phyloP scores from a whole-genome alignment of 2,888 invertebrate genomes.

The Cephalotes varians region DNA sequence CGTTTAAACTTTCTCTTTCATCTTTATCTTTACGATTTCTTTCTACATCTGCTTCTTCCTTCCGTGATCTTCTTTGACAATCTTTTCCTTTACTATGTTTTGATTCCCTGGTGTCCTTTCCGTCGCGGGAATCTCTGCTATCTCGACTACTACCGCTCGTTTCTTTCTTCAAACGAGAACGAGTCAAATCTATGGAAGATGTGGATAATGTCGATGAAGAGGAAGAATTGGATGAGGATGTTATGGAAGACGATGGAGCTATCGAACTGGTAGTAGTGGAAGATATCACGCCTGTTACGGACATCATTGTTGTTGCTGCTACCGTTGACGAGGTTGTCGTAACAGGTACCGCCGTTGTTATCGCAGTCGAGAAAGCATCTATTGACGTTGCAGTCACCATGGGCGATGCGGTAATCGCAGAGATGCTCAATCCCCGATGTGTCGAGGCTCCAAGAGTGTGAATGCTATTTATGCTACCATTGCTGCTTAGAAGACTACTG shows the following conservation, averaged over 20 bases:
- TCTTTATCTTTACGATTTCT: conserved; percentile 79
- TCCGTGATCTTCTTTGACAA: conserved; percentile 80
- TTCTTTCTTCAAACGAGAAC: conserved; percentile 79
- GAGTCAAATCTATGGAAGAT: conserved; percentile 73
- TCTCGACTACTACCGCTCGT: conserved; percentile 74
- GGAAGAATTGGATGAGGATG: conserved; percentile 69
- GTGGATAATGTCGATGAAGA: conserved; percentile 72
- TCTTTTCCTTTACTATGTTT: conserved; percentile 83
- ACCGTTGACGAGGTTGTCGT: conserved; percentile 69
- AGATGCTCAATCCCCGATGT: conserved; percentile 67
- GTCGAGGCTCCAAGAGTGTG: conserved; percentile 75
- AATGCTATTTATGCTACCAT: conserved; percentile 71
- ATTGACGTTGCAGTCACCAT: conserved; percentile 53
- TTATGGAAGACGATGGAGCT: conserved; percentile 69
- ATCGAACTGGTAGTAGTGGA: conserved; percentile 67
- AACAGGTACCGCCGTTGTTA: conserved; percentile 30
- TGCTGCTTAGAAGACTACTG: conserved; percentile 74
- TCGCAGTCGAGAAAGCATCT: conserved; percentile 45
- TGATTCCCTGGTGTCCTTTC: conserved; percentile 80
- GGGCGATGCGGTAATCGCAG: conserved; percentile 45
- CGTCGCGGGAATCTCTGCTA: conserved; percentile 82
- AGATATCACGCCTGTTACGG: conserved; percentile 70
- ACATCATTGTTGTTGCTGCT: conserved; percentile 70
- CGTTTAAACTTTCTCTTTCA: conserved; percentile 69
- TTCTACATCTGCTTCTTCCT: conserved; percentile 78